Evolutionary conservation across 2,113 vertebrate species (phyloP).

Genomic region (Dromaius novaehollandiae): DNA sequence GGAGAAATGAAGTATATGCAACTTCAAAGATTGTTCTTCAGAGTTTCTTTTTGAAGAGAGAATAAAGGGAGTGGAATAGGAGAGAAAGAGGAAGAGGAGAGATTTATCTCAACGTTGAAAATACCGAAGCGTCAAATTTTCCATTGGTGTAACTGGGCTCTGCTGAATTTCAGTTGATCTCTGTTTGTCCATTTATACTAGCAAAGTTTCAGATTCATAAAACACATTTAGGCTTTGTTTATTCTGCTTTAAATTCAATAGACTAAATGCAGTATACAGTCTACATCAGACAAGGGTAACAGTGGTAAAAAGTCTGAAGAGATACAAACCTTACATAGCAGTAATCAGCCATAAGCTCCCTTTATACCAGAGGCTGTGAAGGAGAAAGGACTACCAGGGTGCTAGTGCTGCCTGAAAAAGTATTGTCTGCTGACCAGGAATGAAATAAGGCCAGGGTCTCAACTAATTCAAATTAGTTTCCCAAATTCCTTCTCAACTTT

Average conservation of each 20-base stretch:
- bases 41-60: background rate
- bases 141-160: background rate
- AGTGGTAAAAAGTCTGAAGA: background rate
- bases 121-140: background rate
- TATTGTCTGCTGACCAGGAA: background rate
- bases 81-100: background rate
- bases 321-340: background rate
- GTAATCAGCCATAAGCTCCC: background rate
- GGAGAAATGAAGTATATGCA: background rate
- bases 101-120: background rate
- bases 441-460: background rate
- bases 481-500: background rate
- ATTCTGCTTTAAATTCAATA: background rate
- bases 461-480: background rate
- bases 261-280: background rate
- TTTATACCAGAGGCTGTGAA: background rate
- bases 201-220: background rate
- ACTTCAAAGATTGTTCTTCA: background rate
- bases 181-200: background rate
- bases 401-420: background rate
- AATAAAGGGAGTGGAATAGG: background rate
- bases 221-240: background rate
- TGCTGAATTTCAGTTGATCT: background rate
- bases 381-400: background rate
- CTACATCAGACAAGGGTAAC: background rate